Conservation (phyloP, 2,113 vertebrate species). For the Microcebus jonahi region DNA sequence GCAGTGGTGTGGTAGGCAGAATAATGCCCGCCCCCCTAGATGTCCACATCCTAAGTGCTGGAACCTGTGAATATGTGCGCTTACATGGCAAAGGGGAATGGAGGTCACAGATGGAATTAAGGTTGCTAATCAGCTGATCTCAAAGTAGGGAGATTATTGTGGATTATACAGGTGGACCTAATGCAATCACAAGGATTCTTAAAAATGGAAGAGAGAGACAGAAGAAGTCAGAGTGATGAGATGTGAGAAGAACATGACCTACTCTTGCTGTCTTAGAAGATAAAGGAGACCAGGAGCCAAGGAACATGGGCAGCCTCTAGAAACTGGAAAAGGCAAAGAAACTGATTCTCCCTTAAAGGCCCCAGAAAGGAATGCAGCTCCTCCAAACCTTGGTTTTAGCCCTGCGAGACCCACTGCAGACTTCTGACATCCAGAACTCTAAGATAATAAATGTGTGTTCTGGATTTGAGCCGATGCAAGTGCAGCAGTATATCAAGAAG, state of each 20-base stretch:
- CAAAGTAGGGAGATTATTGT: background rate
- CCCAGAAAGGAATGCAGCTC: background rate
- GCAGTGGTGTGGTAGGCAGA: background rate
- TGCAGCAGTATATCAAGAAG: too few relatives aligned
- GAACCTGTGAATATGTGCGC: background rate
- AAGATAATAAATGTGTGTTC: background rate
- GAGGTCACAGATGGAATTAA: background rate
- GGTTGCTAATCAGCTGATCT: background rate
- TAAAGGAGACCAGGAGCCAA: background rate
- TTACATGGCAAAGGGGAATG: background rate
- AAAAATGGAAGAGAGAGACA: background rate
- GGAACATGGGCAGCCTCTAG: background rate
- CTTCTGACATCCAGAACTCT: background rate
- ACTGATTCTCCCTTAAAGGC: background rate
- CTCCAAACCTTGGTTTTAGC: background rate
- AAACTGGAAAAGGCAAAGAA: background rate
- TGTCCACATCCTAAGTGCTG: background rate
- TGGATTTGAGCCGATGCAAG: too few relatives aligned
- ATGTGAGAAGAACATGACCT: background rate
- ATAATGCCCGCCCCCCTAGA: background rate
- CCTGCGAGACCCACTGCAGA: background rate
- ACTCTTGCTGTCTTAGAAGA: conserved; percentile 6
- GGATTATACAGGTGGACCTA: background rate
- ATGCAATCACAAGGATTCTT: background rate
- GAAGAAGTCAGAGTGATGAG: background rate